phyloP scores from a whole-genome alignment of 2,113 vertebrate species.

The Azemiops feae region DNA sequence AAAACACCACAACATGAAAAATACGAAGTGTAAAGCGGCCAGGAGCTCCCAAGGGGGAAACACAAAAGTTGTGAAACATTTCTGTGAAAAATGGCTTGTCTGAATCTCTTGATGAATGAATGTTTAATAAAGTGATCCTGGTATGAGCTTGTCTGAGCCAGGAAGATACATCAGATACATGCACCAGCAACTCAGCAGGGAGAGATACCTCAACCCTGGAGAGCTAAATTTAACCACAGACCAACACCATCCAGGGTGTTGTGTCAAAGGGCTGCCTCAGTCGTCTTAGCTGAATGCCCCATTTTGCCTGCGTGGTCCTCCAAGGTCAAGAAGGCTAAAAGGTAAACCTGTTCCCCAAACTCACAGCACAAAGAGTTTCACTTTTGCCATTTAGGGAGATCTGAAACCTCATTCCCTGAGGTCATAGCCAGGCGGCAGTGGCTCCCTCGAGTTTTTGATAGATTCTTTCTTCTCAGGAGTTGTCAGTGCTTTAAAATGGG shows the following conservation, averaged over 20 bases:
- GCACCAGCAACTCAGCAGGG: too few species aligned
- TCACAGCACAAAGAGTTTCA: background rate
- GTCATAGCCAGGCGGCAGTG: background rate
- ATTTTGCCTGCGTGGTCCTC: background rate
- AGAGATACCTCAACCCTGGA: background rate
- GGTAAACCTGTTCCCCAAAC: background rate
- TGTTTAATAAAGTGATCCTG: background rate
- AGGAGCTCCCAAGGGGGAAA: background rate
- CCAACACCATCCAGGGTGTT: background rate
- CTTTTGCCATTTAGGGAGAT: background rate
- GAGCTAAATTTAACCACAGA: background rate
- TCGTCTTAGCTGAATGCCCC: background rate
- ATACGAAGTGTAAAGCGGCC: constrained; percentile 6
- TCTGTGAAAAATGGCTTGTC: background rate
- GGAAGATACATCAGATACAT: background rate
- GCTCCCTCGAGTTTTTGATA: background rate
- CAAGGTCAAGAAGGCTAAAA: background rate
- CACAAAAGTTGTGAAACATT: background rate
- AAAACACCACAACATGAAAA: background rate
- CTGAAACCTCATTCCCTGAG: background rate
- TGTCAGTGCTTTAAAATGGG: background rate
- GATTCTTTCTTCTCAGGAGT: background rate
- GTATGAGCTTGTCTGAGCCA: background rate
- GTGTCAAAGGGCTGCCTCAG: background rate
- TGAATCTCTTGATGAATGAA: background rate